phyloP scores from a whole-genome alignment of 2,113 vertebrate genomes.

The Petromus typicus region DNA sequence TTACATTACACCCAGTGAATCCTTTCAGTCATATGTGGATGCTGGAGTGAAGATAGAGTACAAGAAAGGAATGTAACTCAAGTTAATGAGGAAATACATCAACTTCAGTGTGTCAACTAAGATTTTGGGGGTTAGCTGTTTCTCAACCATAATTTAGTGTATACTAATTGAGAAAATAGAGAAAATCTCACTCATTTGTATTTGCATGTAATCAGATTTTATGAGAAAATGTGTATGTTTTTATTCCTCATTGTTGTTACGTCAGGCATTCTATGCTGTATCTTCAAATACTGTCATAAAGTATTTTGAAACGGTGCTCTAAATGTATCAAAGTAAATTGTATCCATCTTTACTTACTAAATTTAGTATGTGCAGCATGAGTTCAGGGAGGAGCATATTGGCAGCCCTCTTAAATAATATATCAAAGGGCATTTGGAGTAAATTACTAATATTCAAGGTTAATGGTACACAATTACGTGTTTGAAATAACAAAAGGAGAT shows the following conservation, averaged over 20 bases:
- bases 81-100: not conserved
- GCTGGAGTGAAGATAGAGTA: not conserved
- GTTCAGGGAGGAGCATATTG: not conserved
- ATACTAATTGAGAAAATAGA: not conserved
- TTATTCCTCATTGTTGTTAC: not conserved
- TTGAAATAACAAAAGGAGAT: not conserved
- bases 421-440: not conserved
- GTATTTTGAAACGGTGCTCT: not conserved
- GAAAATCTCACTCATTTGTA: not conserved
- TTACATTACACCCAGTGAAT: not conserved
- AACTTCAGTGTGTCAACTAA: not conserved
- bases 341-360: not conserved
- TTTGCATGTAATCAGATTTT: not conserved
- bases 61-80: not conserved
- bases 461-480: not conserved
- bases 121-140: not conserved
- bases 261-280: not conserved
- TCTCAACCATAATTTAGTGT: not conserved
- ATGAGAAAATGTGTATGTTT: not conserved
- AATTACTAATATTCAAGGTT: not conserved
- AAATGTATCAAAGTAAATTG: not conserved
- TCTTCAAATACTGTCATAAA: slow-evolving; percentile 20
- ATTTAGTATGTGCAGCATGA: not conserved
- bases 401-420: not conserved
- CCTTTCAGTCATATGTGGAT: not conserved